Evolutionary conservation across 2,888 invertebrate species (phyloP), one percentile per base, ranked within the genome.

Genomic region (Acronicta leporina): DNA sequence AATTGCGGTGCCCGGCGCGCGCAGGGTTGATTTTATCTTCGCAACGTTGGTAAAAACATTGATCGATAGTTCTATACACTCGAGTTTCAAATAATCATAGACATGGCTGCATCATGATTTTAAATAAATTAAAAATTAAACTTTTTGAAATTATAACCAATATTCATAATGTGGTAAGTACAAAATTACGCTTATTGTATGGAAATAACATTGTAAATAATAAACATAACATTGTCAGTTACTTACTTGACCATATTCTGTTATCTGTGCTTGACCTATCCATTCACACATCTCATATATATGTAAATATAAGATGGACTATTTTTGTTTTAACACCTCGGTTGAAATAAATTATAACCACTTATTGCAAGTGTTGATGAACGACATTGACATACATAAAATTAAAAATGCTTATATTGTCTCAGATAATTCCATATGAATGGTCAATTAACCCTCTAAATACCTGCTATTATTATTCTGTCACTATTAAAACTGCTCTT

Each of bases 21-120:
- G 75, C 68, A 73, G 71, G 79, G 81, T 79, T 78, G 85, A 86
- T 86, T 64, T 80, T 87, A 87, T 87, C 87, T 75, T 65, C 49
- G 59, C 42, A 68, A 47, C 70, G 77, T 67, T 73, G 63, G 71
- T 76, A 77, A 80, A 79, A 80, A 82, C 75, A 77, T 73, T 83
- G 80, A 82, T 84, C 81, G 75, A 83, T 84, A 81, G 75, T 81
- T 77, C 77, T 80, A 50, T 73, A 80, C 77, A 81, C 72, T 82
- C 57, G 41, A 61, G 72, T 77, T 78, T 67, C 55, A 79, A 75
- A 65, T 80, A 71, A 78, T 79, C 74, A 77, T 74, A 76, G 67
- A 68, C 68, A 70, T 53, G 62, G 50, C 50, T 52, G 54, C 63
- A 59, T 63, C 63, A 68, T 57, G 60, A 61, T 67, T 73, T 63